Percentiles rank a stretch among this genome's conserved stretches.
Evolutionary conservation across 1,140 invertebrate species (phyloP).

Genomic region (Phocides pigmalion): DNA sequence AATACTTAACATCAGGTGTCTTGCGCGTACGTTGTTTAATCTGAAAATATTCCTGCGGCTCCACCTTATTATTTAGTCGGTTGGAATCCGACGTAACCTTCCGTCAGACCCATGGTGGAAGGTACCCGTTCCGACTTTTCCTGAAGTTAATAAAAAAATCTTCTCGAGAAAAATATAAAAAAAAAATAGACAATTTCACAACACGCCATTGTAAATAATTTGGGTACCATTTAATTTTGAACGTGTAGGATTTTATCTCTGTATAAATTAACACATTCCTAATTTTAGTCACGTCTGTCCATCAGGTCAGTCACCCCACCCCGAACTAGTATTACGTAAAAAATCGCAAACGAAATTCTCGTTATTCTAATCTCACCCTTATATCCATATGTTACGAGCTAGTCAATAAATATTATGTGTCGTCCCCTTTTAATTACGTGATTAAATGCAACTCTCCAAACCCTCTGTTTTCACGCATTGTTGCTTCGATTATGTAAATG

Average conservation of each 20-base stretch:
- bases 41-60: too few species aligned
- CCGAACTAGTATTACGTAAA: slow-evolving; percentile 5
- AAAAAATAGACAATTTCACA: too few species aligned
- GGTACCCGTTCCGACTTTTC: too few species aligned
- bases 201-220: too few species aligned
- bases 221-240: too few species aligned
- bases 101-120: too few species aligned
- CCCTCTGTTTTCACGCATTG: slow-evolving; percentile 56
- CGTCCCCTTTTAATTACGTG: slow-evolving; percentile 54
- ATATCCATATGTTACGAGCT: neutral
- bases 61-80: too few species aligned
- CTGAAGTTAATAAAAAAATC: too few species aligned
- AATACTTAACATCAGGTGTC: too few species aligned
- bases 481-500: slow-evolving; percentile 67
- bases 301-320: slow-evolving; percentile 43
- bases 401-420: neutral
- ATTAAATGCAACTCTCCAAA: slow-evolving; percentile 46
- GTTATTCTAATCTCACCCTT: slow-evolving; percentile 4
- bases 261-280: slow-evolving; percentile 41
- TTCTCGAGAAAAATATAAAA: too few species aligned
- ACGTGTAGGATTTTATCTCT: slow-evolving; percentile 17
- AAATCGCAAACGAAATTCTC: slow-evolving; percentile 18
- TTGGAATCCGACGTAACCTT: too few species aligned
- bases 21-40: too few species aligned
- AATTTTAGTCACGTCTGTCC: slow-evolving; percentile 39